Base-by-base conservation (phyloP, 2,797 vertebrate genomes). In the Poeciliopsis presidionis region DNA sequence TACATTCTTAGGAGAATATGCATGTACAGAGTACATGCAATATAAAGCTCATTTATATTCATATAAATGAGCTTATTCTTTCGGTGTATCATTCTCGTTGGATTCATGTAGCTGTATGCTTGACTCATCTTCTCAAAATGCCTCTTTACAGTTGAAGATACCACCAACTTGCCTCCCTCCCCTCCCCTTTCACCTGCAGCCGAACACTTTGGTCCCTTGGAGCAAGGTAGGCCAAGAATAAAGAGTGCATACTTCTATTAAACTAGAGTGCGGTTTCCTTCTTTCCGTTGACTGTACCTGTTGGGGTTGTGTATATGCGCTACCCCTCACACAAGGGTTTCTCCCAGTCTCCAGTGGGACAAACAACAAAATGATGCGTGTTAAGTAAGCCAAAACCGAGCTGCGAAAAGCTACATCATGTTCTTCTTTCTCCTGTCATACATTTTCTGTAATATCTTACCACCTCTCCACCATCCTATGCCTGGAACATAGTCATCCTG, bases 181-280 rank as follows among this genome's bases (percentile, higher is more conserved):
- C 98, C 98, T 67, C 98, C 98, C 78, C 98, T 97, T 0, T 99
- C 98, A 2, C 98, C 98, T 91, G 97, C 98, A 84, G 97, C 98
- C 0, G 97, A 98, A 90, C 96, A 97, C 93, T 97, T 97, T 73
- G 96, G 96, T 88, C 92, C 96, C 69, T 92, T 97, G 91, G 97
- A 98, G 86, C 97, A 97, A 99, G 98, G 98, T 99, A 96, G 90
- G 90, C 74, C 72, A 77, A 78, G 83, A 78, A 77, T 59, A 57
- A 45, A 75, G 20, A 72, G 47, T 51, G 77, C 41, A 47, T 41
- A 30, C 13, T 69, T 80, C 72, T 87, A 86, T 87, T 36, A 78
- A 81, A 71, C 79, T 75, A 79, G 79, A 77, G 76, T 75, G 11
- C 81, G 75, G 76, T 86, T 83, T 84, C 73, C 71, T 81, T 80